Conservation (phyloP, 2,113 vertebrate species). For the Poecilia latipinna region DNA sequence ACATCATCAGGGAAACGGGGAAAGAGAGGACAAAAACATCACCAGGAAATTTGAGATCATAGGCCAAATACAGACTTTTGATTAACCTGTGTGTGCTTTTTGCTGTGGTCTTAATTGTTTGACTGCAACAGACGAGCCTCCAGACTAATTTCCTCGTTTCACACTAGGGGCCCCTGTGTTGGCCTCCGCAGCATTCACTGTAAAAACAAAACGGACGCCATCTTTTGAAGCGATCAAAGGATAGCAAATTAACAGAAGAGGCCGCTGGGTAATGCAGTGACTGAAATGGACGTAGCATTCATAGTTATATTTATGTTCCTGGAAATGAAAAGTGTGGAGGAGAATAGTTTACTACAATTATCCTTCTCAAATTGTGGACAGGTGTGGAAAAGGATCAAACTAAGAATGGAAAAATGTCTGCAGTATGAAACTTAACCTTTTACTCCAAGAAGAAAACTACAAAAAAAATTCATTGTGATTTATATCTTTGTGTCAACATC, state of each 20-base stretch:
- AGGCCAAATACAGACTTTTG: slow-evolving; percentile 16
- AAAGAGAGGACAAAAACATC: slow-evolving; percentile 21
- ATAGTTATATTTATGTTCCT: not conserved
- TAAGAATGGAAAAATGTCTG: not conserved
- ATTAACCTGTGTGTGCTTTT: slow-evolving; percentile 33
- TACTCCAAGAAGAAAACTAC: not conserved
- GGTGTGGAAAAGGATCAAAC: not conserved
- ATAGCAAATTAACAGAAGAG: not conserved
- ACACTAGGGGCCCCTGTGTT: not conserved
- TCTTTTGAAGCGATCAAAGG: not conserved
- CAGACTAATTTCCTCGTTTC: slow-evolving; percentile 10
- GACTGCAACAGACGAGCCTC: slow-evolving; percentile 3
- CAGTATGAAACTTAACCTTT: not conserved
- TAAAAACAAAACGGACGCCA: slow-evolving; percentile 6
- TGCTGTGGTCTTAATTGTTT: not conserved
- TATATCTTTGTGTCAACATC: too few relatives aligned
- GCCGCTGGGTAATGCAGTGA: not conserved
- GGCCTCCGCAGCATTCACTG: not conserved
- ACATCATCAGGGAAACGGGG: not conserved
- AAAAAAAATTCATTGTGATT: too few relatives aligned
- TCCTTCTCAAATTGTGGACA: not conserved
- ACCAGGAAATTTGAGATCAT: slow-evolving; percentile 4
- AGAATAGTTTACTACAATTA: not conserved
- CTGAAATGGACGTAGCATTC: not conserved
- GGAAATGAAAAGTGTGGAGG: not conserved